phyloP scores from a whole-genome alignment of 2,797 vertebrate species.

The Sphenodon punctatus region DNA sequence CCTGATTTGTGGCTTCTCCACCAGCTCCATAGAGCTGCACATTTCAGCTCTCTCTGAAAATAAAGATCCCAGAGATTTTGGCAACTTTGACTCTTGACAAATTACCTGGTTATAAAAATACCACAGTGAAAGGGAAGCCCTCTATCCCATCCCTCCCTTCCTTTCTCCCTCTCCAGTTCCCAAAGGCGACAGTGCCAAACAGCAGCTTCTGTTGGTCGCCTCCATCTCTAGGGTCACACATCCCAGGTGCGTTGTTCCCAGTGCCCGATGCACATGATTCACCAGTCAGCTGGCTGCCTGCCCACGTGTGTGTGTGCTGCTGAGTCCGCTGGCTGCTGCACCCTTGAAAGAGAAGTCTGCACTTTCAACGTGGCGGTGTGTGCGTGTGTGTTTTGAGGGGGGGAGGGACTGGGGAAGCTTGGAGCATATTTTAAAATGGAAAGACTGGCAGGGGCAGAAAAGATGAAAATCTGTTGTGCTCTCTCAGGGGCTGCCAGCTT shows the following conservation, averaged over 20 bases:
- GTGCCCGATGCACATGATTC: not conserved
- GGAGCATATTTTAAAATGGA: slow-evolving; percentile 8
- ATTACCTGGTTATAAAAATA: not conserved
- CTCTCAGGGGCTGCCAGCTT: slow-evolving; percentile 50
- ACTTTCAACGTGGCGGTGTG: not conserved
- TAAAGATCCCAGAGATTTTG: not conserved
- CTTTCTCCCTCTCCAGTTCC: no score
- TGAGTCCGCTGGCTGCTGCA: not conserved
- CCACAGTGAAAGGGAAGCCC: not conserved
- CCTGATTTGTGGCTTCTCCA: not conserved
- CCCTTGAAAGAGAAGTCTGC: not conserved
- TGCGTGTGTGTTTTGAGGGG: not conserved
- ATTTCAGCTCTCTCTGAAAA: not conserved
- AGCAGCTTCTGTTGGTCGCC: rapidly evolving
- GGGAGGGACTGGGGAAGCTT: not conserved
- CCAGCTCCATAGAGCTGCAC: rapidly evolving
- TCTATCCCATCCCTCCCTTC: no score
- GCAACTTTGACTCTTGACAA: not conserved
- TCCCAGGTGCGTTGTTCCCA: not conserved
- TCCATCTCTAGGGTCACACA: rapidly evolving
- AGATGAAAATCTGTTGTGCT: slow-evolving; percentile 52
- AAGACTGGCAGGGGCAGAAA: slow-evolving; percentile 30
- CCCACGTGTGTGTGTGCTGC: no score
- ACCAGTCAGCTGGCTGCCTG: not conserved
- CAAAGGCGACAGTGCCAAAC: not conserved